phyloP scores from a whole-genome alignment of 2,888 invertebrate genomes.

The Odontothrips loti region DNA sequence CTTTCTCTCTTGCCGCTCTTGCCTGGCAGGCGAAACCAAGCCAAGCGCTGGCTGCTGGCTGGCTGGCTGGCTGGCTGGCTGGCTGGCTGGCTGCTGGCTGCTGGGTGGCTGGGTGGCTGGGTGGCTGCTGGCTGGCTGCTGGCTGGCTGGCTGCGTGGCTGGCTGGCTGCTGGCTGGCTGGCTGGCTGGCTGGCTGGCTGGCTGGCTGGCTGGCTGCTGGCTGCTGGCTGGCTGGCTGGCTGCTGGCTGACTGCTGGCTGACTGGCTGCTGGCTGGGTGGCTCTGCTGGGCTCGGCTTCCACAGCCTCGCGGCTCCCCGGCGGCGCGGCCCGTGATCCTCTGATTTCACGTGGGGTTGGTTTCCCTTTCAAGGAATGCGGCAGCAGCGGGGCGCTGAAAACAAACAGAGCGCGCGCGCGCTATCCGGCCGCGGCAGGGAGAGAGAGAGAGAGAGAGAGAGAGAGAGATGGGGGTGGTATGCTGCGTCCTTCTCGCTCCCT shows the following conservation, averaged over 20 bases:
- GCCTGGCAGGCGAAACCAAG: too few species aligned
- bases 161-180: neutral
- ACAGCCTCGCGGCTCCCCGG: too few species aligned
- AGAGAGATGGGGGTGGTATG: neutral
- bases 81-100: too few species aligned
- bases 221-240: too few species aligned
- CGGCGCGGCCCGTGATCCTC: neutral
- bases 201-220: too few species aligned
- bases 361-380: slow-evolving; percentile 22
- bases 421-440: neutral
- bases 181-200: too few species aligned
- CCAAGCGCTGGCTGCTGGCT: too few species aligned
- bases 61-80: too few species aligned
- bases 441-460: slow-evolving; percentile 6
- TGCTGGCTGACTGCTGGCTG: too few species aligned
- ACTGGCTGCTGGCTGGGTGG: neutral
- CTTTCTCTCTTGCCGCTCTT: too few species aligned
- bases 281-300: neutral
- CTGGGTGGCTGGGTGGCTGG: neutral
- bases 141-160: too few species aligned
- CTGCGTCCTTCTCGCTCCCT: neutral
- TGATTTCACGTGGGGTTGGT: slow-evolving; percentile 22
- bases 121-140: too few species aligned
- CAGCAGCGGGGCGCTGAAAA: neutral
- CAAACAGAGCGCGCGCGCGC: neutral